Base-by-base conservation (phyloP, 2,113 vertebrate species). In the Etia nguti region DNA sequence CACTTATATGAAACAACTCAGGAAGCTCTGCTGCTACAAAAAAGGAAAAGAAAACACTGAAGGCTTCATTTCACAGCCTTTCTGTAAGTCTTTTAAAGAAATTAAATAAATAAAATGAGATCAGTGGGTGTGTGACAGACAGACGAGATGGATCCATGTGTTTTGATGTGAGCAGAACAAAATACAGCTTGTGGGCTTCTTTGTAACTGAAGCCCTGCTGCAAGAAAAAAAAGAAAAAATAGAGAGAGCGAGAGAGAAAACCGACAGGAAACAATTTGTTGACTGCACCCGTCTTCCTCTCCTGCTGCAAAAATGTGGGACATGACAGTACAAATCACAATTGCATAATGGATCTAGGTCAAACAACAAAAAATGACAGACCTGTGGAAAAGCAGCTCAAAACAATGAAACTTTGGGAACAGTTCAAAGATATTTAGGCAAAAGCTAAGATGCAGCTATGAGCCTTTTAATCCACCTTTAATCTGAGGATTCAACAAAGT, bases 321-420 rank as follows among this genome's bases (percentile, higher is more conserved):
- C 83, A 82, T 57, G 36, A 83, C 31, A 65, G 60, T 10, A 73
- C 62, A 81, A 81, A 87, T 83, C 36, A 4, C 59, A 75, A 86
- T 87, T 85, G 88, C 83, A 86, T 81, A 88, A 88, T 18, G 70
- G 16, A 93, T 87, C 65, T 87, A 8, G 90, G 91, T 91, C 92
- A 93, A 80, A 90, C 73, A 29, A 22, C 60, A 86, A 10, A 20
- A 46, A 68, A 85, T 11, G 12, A 70, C 52, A 43, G 31, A 57
- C 41, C 41, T 73, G 2, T 48, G 16, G 75, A 81, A 65, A 36
- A 68, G 9, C 24, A 22, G n/a, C 3, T 16, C 36, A 79, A 50
- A 46, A 7, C 18, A 18, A 24, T 52, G 46, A n/a, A 84, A 55
- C 11, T 52, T 1, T 6, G 29, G 2, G 5, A 55, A 22, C 18